Evolutionary conservation across 2,888 invertebrate species (phyloP).

Genomic region (Eustalomyia histrio): DNA sequence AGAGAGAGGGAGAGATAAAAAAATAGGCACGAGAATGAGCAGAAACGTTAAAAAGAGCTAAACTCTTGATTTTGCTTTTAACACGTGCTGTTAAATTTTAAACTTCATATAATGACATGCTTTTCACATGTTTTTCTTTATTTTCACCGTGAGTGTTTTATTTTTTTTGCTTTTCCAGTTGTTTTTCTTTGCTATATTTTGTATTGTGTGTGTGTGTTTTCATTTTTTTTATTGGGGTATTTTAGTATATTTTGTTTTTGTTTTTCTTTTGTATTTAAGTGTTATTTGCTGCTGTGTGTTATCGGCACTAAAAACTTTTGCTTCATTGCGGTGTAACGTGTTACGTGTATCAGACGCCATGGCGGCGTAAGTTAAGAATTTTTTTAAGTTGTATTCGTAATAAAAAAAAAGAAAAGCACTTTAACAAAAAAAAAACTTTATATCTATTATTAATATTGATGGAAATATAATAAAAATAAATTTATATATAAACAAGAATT

Average conservation of each 20-base stretch:
- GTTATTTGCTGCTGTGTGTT: conserved; percentile 56
- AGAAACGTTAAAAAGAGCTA: neutral
- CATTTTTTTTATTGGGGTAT: conserved; percentile 20
- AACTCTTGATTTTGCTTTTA: conserved; percentile 43
- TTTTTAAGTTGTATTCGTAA: conserved; percentile 55
- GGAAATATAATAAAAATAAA: conserved; percentile 15
- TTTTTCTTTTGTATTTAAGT: conserved; percentile 52
- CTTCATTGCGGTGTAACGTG: conserved; percentile 80
- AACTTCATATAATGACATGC: conserved; percentile 44
- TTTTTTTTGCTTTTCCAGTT: conserved; percentile 14
- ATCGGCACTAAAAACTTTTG: conserved; percentile 72
- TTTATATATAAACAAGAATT: neutral
- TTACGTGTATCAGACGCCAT: conserved; percentile 79
- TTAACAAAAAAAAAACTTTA: conserved; percentile 21
- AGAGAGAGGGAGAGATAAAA: conserved; percentile 6
- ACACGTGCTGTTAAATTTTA: conserved; percentile 54
- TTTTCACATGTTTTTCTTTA: conserved; percentile 38
- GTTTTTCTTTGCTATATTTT: neutral
- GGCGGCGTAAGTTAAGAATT: conserved; percentile 67
- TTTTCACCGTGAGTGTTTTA: conserved; percentile 21
- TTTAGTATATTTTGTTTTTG: conserved; percentile 52
- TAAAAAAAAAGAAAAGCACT: conserved; percentile 38
- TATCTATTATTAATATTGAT: conserved; percentile 38
- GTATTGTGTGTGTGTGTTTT: conserved; percentile 8
- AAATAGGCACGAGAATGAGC: too few species aligned